These are phyloP conservation scores for Ladona fulva DNA, from an alignment of 1,140 invertebrate genomes.

Conservation along the genomic window DNA sequence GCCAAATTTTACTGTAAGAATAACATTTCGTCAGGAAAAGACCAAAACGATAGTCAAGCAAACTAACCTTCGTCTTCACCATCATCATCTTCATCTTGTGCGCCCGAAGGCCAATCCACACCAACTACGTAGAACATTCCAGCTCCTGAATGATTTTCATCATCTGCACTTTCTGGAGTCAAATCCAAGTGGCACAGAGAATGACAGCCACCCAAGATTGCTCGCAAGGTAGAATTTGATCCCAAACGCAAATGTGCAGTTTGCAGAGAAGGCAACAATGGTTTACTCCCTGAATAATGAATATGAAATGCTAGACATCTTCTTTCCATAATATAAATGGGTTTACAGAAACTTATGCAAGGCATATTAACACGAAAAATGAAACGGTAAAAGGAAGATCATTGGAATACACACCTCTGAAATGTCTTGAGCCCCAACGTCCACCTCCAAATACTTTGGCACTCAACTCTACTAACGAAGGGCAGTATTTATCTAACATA, in stretches of 20 bases:
- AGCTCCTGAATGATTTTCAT: not conserved
- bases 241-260: not conserved
- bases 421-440: not conserved
- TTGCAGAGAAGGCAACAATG: not conserved
- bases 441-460: constrained; percentile 22
- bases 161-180: not conserved
- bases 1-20: too few species aligned
- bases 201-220: not conserved
- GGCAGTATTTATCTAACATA: constrained; percentile 20
- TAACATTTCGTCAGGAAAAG: too few species aligned
- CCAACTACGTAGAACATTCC: not conserved
- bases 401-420: not conserved
- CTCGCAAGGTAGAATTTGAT: not conserved
- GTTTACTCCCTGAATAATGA: not conserved
- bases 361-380: too few species aligned
- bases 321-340: not conserved
- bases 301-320: not conserved
- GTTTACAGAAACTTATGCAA: too few species aligned
- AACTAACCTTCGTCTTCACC: not conserved
- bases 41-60: not conserved
- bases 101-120: not conserved
- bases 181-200: not conserved
- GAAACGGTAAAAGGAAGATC: too few species aligned
- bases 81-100: not conserved
- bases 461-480: constrained; percentile 22